Evolutionary conservation across 2,797 vertebrate genomes (phyloP).

Genomic region (Falco concolor): DNA sequence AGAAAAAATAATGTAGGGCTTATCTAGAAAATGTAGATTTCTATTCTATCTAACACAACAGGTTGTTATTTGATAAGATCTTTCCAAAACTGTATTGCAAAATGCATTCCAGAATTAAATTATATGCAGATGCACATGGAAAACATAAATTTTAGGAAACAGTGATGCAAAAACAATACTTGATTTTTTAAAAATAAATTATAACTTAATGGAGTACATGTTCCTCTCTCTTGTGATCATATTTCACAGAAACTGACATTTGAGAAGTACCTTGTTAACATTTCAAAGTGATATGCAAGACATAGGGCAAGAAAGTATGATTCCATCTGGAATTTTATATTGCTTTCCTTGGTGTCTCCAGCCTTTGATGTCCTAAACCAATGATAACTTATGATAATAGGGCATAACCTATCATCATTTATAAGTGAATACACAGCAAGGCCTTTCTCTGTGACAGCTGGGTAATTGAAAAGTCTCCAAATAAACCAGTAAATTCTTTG

Average conservation of each 20-base stretch:
- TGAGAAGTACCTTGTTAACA: background rate
- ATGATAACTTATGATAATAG: background rate
- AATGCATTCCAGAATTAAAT: background rate
- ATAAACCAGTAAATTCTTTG: background rate
- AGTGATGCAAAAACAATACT: background rate
- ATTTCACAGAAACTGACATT: background rate
- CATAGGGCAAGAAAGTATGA: background rate
- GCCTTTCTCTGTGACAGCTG: background rate
- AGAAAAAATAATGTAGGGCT: background rate
- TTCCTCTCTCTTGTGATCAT: background rate
- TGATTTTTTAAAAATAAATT: background rate
- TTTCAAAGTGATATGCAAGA: background rate
- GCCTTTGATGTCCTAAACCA: background rate
- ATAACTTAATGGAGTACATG: background rate
- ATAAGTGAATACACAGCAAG: background rate
- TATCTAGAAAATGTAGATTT: background rate
- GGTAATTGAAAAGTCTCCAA: background rate
- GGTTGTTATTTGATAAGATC: background rate
- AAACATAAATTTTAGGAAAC: background rate
- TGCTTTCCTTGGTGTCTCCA: background rate
- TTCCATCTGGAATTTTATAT: background rate
- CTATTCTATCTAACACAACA: background rate
- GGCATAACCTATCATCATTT: background rate
- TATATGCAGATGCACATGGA: background rate
- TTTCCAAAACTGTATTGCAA: background rate